Evolutionary conservation across 2,797 vertebrate genomes (phyloP).

Genomic region (Poecilia picta): DNA sequence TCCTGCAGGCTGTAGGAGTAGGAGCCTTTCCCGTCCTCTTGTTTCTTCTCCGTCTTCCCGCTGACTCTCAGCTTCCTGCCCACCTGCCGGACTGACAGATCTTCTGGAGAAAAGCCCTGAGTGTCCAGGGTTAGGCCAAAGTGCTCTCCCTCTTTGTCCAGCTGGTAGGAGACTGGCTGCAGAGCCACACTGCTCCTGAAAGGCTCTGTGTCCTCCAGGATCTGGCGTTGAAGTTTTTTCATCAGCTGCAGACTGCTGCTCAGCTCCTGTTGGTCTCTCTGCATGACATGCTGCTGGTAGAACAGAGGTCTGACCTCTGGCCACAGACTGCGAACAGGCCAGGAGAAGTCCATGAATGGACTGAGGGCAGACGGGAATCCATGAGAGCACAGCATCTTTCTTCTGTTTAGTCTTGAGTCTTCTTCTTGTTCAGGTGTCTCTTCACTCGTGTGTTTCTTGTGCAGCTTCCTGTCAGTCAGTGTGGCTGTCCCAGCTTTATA

Average conservation of each 20-base stretch:
- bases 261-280: no score
- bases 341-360: no score
- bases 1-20: slow-evolving; percentile 82
- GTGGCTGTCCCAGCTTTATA: slow-evolving; percentile 3
- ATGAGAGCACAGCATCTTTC: slow-evolving; percentile 66
- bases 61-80: slow-evolving; percentile 74
- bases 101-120: slow-evolving; percentile 77
- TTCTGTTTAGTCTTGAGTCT: background rate
- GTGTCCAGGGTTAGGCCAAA: slow-evolving; percentile 80
- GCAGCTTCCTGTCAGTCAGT: background rate
- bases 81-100: slow-evolving; percentile 70
- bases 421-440: background rate
- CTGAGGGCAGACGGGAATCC: slow-evolving; percentile 53
- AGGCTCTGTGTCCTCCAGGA: no score
- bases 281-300: no score
- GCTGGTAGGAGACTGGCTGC: slow-evolving; percentile 63
- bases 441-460: background rate
- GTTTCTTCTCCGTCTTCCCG: slow-evolving; percentile 75
- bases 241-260: slow-evolving; percentile 24
- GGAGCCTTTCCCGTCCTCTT: slow-evolving; percentile 75
- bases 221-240: no score
- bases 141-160: slow-evolving; percentile 56
- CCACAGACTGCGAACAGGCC: no score
- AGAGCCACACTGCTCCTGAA: slow-evolving; percentile 39
- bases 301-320: no score